A percentile compares a stretch with the other conserved stretches of the same genome.
These are phyloP conservation scores for Cataglyphis livida DNA, from an alignment of 2,888 invertebrate genomes.

Conservation along the genomic window DNA sequence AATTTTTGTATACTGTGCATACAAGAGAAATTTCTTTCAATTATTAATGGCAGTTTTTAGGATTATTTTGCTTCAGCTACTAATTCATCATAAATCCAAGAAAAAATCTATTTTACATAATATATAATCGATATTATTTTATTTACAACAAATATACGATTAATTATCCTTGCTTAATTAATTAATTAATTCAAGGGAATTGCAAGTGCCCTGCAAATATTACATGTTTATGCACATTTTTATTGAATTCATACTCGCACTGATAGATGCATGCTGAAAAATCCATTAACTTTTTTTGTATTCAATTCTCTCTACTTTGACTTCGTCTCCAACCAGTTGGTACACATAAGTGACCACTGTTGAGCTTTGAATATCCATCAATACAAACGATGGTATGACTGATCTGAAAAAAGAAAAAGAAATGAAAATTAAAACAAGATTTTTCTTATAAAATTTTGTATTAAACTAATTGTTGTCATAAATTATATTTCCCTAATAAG, in stretches of 20 bases:
- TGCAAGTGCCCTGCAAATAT: slow-evolving; percentile 21
- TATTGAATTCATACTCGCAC: not conserved
- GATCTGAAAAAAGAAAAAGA: slow-evolving; percentile 87
- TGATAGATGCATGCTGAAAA: not conserved
- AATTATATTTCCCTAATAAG: slow-evolving; percentile 1
- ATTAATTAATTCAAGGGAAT: slow-evolving; percentile 38
- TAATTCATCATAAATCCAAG: not conserved
- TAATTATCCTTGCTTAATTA: slow-evolving; percentile 57
- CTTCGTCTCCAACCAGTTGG: slow-evolving; percentile 98
- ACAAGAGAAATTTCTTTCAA: not conserved
- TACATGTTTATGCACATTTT: slow-evolving; percentile 23
- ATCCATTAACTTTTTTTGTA: slow-evolving; percentile 93
- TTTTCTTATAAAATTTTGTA: not conserved
- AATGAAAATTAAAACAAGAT: not conserved
- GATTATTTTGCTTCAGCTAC: not conserved
- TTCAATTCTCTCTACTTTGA: slow-evolving; percentile 99
- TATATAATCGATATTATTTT: slow-evolving; percentile 60
- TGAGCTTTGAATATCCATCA: slow-evolving; percentile 99
- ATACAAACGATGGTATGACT: slow-evolving; percentile 97
- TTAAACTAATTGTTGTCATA: slow-evolving; percentile 21
- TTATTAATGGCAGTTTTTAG: not conserved
- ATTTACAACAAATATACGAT: slow-evolving; percentile 74
- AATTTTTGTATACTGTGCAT: not conserved
- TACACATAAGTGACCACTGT: slow-evolving; percentile 99
- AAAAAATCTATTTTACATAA: slow-evolving; percentile 89